phyloP scores from a whole-genome alignment of 1,140 invertebrate genomes.

The Eupeodes corollae region DNA sequence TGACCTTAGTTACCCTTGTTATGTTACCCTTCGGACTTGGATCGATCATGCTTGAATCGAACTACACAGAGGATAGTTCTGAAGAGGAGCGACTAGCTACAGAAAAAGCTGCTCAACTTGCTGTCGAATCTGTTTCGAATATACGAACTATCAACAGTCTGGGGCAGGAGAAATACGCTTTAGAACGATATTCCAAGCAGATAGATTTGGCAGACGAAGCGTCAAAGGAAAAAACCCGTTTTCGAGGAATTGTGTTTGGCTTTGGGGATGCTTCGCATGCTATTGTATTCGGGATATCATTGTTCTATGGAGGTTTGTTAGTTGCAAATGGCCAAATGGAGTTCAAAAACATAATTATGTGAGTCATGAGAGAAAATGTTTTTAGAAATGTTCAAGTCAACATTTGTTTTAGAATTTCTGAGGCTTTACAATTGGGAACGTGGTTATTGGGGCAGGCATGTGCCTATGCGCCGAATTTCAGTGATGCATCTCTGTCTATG shows the following conservation, averaged over 20 bases:
- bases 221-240: constrained; percentile 50
- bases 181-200: constrained; percentile 45
- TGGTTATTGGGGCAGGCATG: constrained; percentile 75
- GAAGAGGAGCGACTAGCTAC: constrained; percentile 51
- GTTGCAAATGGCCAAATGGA: constrained; percentile 41
- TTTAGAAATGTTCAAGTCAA: no score
- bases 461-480: constrained; percentile 76
- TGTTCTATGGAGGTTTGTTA: constrained; percentile 73
- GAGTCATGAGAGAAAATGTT: not conserved
- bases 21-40: constrained; percentile 67
- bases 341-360: constrained; percentile 66
- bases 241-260: constrained; percentile 65
- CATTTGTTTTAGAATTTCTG: constrained; percentile 52
- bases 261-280: constrained; percentile 69
- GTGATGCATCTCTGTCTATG: constrained; percentile 58
- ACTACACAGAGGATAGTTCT: constrained; percentile 48
- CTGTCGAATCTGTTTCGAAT: constrained; percentile 64
- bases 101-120: constrained; percentile 55
- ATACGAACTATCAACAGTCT: constrained; percentile 64
- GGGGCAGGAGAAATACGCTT: constrained; percentile 37
- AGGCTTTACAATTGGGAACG: constrained; percentile 72
- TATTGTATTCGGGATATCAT: constrained; percentile 67
- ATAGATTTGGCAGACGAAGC: constrained; percentile 42
- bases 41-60: constrained; percentile 62
- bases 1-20: constrained; percentile 62